Evolutionary conservation across 2,888 invertebrate species (phyloP).

Genomic region (Achlya flavicornis): DNA sequence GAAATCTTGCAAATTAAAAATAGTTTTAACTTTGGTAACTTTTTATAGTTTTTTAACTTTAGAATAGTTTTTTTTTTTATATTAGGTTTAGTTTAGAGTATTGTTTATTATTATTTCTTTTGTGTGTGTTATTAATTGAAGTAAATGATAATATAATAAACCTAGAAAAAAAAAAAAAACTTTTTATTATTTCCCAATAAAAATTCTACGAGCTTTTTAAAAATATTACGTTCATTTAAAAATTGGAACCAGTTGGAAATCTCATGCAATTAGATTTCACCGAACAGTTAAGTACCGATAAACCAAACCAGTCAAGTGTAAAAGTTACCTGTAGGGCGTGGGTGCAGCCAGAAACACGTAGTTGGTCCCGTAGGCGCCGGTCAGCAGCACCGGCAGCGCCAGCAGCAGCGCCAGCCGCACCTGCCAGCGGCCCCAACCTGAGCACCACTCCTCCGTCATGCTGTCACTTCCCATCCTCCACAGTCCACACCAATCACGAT

Average conservation of each 20-base stretch:
- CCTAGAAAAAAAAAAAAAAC: too few species aligned
- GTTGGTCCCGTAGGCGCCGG: conserved; percentile 75
- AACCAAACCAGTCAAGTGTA: not conserved
- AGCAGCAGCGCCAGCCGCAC: conserved; percentile 70
- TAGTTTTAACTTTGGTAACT: too few species aligned
- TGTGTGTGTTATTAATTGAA: too few species aligned
- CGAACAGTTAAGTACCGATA: not conserved
- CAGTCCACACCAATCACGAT: not conserved
- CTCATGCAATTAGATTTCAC: not conserved
- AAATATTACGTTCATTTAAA: not conserved
- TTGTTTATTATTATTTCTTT: too few species aligned
- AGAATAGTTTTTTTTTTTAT: too few species aligned
- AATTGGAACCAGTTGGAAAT: not conserved
- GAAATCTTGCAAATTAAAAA: too few species aligned
- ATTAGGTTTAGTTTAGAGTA: too few species aligned
- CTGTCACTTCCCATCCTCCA: conserved; percentile 19
- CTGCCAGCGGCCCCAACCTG: conserved; percentile 74
- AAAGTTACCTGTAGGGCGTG: conserved; percentile 64
- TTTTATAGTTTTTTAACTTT: too few species aligned
- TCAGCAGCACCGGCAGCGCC: conserved; percentile 74
- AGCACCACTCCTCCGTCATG: conserved; percentile 57
- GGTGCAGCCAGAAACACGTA: conserved; percentile 76
- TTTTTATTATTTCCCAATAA: too few species aligned
- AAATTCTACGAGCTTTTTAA: too few species aligned
- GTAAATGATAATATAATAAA: too few species aligned